Evolutionary conservation across 1,140 invertebrate genomes (phyloP).

Genomic region (Habropoda laboriosa): DNA sequence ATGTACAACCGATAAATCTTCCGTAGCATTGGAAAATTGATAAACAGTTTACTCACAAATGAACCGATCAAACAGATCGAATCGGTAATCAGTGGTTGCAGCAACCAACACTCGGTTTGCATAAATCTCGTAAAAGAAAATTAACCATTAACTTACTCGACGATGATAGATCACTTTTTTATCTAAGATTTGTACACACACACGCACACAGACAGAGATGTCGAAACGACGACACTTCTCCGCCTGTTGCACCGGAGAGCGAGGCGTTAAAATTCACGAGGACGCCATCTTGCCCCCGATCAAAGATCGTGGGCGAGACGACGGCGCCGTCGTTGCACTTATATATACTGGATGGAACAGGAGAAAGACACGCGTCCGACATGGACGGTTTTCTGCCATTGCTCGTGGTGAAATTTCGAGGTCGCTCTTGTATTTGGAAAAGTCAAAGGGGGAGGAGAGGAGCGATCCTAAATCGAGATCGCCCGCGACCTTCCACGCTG

Average conservation of each 20-base stretch:
- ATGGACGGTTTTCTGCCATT: background rate
- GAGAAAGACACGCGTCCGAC: background rate
- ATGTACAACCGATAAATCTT: too few relatives aligned
- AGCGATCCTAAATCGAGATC: constrained; percentile 26
- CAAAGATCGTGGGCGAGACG: background rate
- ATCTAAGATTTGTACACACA: too few relatives aligned
- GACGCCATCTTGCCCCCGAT: background rate
- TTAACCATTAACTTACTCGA: too few relatives aligned
- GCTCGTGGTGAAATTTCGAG: background rate
- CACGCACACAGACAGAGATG: too few relatives aligned
- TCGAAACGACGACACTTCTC: too few relatives aligned
- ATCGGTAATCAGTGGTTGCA: too few relatives aligned
- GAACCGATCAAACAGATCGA: too few relatives aligned
- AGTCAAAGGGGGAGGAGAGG: background rate
- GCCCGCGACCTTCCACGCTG: background rate
- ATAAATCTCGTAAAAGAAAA: background rate
- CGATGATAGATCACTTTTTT: too few relatives aligned
- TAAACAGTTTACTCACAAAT: too few relatives aligned
- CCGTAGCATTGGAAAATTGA: too few relatives aligned
- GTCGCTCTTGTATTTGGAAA: background rate
- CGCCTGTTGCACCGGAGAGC: background rate
- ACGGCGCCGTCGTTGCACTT: background rate
- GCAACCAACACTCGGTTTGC: too few relatives aligned
- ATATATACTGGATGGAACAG: background rate
- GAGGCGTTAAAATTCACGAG: background rate